A percentile compares a stretch with the other conserved stretches of the same genome.
phyloP scores from a whole-genome alignment of 2,888 invertebrate species.

The Mechanitis mazaeus region DNA sequence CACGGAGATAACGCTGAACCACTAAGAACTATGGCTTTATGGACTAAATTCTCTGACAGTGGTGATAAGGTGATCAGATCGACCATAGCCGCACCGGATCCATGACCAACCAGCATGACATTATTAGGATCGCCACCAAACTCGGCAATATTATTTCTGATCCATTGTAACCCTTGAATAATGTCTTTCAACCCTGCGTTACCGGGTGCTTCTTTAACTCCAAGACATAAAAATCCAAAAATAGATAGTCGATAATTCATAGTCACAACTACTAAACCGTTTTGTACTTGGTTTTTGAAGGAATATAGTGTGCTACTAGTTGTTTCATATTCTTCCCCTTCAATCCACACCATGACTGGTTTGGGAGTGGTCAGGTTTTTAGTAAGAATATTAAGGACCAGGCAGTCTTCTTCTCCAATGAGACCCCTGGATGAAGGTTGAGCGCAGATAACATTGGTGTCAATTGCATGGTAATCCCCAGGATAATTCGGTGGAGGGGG shows the following conservation, averaged over 20 bases:
- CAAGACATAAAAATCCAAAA: slow-evolving; percentile 82
- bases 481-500: slow-evolving; percentile 37
- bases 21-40: slow-evolving; percentile 60
- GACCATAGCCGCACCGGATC: slow-evolving; percentile 81
- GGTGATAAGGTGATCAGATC: slow-evolving; percentile 60
- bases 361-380: slow-evolving; percentile 44
- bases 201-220: slow-evolving; percentile 80
- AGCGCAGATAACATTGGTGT: slow-evolving; percentile 48
- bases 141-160: slow-evolving; percentile 80
- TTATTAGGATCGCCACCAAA: slow-evolving; percentile 87
- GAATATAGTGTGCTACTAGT: slow-evolving; percentile 41
- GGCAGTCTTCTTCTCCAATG: slow-evolving; percentile 59
- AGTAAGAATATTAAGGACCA: slow-evolving; percentile 55
- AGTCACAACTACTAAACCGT: slow-evolving; percentile 79
- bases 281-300: slow-evolving; percentile 78
- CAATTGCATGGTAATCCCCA: slow-evolving; percentile 42
- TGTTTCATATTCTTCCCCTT: slow-evolving; percentile 52
- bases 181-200: slow-evolving; percentile 93
- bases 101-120: slow-evolving; percentile 88
- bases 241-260: slow-evolving; percentile 84
- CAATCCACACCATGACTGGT: slow-evolving; percentile 63
- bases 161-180: slow-evolving; percentile 85
- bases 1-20: slow-evolving; percentile 62
- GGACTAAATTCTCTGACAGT: slow-evolving; percentile 43
- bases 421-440: slow-evolving; percentile 54